These are phyloP conservation scores for Leuctra nigra DNA, from an alignment of 2,888 invertebrate genomes.

Conservation along the genomic window DNA sequence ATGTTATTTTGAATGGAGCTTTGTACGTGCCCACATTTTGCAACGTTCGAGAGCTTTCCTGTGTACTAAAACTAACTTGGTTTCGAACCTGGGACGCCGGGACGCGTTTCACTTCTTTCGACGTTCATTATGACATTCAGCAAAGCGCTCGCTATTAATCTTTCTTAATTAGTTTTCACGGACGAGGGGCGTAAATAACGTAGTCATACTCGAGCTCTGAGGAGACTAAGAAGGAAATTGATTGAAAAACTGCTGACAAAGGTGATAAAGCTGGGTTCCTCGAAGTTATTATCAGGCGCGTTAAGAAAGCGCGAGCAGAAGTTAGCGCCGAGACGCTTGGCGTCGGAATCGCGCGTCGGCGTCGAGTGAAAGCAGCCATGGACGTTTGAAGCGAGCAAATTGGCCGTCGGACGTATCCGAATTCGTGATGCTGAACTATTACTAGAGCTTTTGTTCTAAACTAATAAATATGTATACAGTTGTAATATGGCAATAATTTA, in stretches of 20 bases:
- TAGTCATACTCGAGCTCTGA: constrained; percentile 10
- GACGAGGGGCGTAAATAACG: constrained; percentile 21
- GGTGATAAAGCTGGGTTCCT: neutral
- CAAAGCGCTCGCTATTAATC: constrained; percentile 22
- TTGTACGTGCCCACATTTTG: no score
- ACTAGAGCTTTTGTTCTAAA: no score
- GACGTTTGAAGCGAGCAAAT: no score
- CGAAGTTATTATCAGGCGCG: constrained; percentile 2
- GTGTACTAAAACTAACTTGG: neutral
- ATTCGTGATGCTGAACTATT: no score
- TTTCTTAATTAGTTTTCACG: constrained; percentile 24
- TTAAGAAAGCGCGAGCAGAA: no score
- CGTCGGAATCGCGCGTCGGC: no score
- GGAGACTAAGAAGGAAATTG: constrained; percentile 13
- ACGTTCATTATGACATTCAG: constrained; percentile 24
- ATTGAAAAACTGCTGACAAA: constrained; percentile 24
- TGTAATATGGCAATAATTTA: no score
- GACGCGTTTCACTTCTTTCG: neutral
- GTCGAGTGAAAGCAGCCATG: no score
- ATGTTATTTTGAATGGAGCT: neutral
- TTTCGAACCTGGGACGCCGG: no score
- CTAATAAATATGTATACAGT: no score
- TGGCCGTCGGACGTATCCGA: no score
- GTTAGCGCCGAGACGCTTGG: neutral
- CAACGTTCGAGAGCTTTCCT: neutral